Base-by-base conservation (phyloP, 2,797 vertebrate genomes). In the Lophotriccus pileatus region DNA sequence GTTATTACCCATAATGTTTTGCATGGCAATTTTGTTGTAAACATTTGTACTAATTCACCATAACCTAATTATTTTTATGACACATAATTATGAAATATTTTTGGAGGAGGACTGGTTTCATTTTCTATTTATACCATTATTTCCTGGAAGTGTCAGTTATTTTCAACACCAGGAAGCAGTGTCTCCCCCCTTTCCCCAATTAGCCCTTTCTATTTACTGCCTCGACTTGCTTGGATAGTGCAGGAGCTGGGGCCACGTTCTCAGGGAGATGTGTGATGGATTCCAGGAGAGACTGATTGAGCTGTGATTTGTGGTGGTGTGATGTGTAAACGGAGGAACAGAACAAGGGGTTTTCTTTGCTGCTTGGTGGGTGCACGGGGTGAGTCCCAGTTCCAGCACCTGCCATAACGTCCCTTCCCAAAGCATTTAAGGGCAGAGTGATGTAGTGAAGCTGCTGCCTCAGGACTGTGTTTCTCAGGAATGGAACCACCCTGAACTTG, bases 31-130 rank as follows among this genome's bases (percentile, higher is more conserved):
- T 98, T 98, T 96, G 96, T 97, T 97, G 98, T 98, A 98, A 98
- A 98, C 98, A 98, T 98, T 98, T 98, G 98, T 97, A 98, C 97
- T 98, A 98, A 98, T 98, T 98, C 98, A 95, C 97, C 97, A 96
- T 97, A 98, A 98, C 97, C 97, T 98, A 98, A 98, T 98, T 98
- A 98, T 98, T 98, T 97, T 98, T 97, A 98, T 98, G 97, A 97
- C 97, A 98, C 97, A 96, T 98, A 98, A 98, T 98, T 98, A 97
- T 77, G 55, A 97, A 98, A 96, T 97, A 97, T 98, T 98, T 98
- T 97, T 97, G 97, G 97, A 97, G 96, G 96, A 92, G 96, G 97
- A 97, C 97, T 96, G 97, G 97, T 96, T 98, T 97, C 91, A 70
- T 97, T 98, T 96, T 96, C 96, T 92, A 46, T 97, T 98, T 96